Conservation (phyloP, 2,888 invertebrate genomes). For the Himalopsyche japonica region DNA sequence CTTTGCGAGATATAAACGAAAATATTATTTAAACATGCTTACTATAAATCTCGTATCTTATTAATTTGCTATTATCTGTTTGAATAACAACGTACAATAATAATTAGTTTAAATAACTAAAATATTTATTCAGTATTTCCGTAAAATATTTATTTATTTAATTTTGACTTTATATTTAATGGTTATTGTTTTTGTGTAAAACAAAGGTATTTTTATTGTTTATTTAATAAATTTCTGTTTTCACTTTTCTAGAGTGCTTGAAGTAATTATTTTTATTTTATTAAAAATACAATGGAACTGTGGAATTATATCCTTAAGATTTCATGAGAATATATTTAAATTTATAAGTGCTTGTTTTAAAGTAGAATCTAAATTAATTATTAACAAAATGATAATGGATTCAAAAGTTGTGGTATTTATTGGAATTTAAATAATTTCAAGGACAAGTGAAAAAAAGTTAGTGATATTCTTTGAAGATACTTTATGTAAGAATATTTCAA, state of each 20-base stretch:
- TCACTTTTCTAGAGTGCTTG: neutral
- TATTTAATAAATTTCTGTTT: neutral
- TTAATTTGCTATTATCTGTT: too few species aligned
- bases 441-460: neutral
- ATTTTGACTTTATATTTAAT: too few species aligned
- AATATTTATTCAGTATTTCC: too few species aligned
- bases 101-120: too few species aligned
- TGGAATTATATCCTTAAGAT: neutral
- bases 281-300: neutral
- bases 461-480: neutral
- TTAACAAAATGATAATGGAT: neutral
- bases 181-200: too few species aligned
- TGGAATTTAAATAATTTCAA: neutral
- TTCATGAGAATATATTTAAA: neutral
- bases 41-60: too few species aligned
- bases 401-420: neutral
- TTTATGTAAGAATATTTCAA: too few species aligned
- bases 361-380: neutral
- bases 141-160: too few species aligned
- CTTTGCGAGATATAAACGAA: too few species aligned
- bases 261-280: neutral
- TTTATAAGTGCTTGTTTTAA: neutral
- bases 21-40: too few species aligned
- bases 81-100: too few species aligned
- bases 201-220: too few species aligned